These are phyloP conservation scores for Himalopsyche anomala DNA, from an alignment of 2,888 invertebrate genomes.

Conservation along the genomic window DNA sequence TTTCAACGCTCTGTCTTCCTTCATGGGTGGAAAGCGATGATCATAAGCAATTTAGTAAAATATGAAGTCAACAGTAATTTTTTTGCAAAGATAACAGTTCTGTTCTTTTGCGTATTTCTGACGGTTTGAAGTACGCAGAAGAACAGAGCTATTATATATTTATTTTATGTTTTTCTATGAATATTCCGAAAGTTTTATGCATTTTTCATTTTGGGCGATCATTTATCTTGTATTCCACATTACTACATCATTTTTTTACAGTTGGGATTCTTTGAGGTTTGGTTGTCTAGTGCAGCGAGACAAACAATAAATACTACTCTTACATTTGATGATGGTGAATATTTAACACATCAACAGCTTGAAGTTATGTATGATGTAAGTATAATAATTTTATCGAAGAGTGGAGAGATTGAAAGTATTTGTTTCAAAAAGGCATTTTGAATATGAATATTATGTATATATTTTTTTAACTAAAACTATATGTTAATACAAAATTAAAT, in stretches of 20 bases:
- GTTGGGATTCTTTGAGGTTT: constrained; percentile 95
- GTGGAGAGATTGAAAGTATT: too few species aligned
- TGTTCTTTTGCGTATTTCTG: too few species aligned
- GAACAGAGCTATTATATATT: not conserved
- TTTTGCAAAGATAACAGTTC: not conserved
- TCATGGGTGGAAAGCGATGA: too few species aligned
- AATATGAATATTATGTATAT: too few species aligned
- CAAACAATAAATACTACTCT: constrained; percentile 86
- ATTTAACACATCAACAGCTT: constrained; percentile 88
- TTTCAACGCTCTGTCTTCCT: too few species aligned
- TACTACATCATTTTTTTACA: constrained; percentile 68
- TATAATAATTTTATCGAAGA: constrained; percentile 65
- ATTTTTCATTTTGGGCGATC: not conserved
- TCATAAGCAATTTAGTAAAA: too few species aligned
- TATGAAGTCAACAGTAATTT: too few species aligned
- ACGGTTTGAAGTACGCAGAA: too few species aligned
- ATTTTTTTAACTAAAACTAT: too few species aligned
- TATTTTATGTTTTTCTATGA: too few species aligned
- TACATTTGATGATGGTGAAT: constrained; percentile 93
- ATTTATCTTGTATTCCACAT: constrained; percentile 5
- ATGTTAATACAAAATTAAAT: too few species aligned
- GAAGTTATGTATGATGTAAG: constrained; percentile 92
- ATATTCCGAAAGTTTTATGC: not conserved
- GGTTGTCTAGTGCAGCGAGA: constrained; percentile 91
- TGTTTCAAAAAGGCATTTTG: too few species aligned